Evolutionary conservation across 2,888 invertebrate species (phyloP).

Genomic region (Bombylius major): DNA sequence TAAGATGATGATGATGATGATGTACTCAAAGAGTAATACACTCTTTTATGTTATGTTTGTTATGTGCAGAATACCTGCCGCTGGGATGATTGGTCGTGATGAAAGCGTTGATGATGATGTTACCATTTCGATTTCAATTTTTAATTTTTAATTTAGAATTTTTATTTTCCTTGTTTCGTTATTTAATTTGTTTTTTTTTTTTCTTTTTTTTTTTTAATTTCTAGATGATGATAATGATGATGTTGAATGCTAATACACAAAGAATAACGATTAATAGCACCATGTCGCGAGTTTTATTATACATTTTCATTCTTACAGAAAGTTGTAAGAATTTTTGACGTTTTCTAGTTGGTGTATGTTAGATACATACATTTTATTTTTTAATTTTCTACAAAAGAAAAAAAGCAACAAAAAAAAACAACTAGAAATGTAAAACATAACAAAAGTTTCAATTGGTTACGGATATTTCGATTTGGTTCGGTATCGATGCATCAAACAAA

Average conservation of each 20-base stretch:
- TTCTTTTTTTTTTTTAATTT: too few species aligned
- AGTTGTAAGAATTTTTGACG: too few species aligned
- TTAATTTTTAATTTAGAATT: constrained; percentile 9
- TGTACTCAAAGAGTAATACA: too few species aligned
- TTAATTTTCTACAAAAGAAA: too few species aligned
- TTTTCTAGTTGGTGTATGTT: too few species aligned
- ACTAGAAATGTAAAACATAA: background rate
- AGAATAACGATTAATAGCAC: background rate
- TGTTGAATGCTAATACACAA: too few species aligned
- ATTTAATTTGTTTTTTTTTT: background rate
- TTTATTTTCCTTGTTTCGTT: background rate
- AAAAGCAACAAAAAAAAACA: too few species aligned
- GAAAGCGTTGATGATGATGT: constrained; percentile 11
- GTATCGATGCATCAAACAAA: background rate
- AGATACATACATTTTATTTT: too few species aligned
- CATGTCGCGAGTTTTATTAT: background rate
- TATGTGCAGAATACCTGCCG: constrained; percentile 3
- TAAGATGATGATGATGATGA: background rate
- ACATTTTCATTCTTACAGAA: too few species aligned
- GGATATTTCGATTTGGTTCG: constrained; percentile 10
- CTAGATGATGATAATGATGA: too few species aligned
- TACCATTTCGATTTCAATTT: constrained; percentile 13
- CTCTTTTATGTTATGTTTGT: background rate
- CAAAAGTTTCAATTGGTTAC: constrained; percentile 11
- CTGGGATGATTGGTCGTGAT: constrained; percentile 6